Percentiles rank a stretch among this genome's conserved stretches.
phyloP scores from a whole-genome alignment of 2,888 invertebrate genomes.

The Sepioteuthis lessoniana region DNA sequence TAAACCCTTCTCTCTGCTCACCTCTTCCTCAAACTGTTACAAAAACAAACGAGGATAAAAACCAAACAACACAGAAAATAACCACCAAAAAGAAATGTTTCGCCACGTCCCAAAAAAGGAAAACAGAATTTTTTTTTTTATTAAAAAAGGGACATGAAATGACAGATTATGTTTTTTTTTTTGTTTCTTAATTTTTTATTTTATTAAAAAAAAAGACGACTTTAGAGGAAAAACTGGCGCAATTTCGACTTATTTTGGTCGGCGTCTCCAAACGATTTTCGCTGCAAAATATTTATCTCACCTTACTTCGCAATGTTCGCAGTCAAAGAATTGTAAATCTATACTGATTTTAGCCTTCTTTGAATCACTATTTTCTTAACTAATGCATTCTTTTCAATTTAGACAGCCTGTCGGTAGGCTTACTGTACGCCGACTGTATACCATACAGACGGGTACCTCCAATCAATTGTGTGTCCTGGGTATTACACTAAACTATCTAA shows the following conservation, averaged over 20 bases:
- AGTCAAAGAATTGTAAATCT: neutral
- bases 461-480: too few species aligned
- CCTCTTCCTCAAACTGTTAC: neutral
- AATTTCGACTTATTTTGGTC: neutral
- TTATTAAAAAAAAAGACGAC: too few species aligned
- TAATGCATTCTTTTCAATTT: too few species aligned
- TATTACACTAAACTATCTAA: too few species aligned
- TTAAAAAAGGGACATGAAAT: neutral
- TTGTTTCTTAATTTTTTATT: neutral
- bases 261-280: neutral
- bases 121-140: neutral
- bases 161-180: neutral
- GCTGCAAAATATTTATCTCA: neutral
- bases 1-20: neutral
- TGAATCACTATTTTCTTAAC: too few species aligned
- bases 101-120: neutral
- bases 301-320: neutral
- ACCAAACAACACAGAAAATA: neutral
- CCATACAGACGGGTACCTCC: too few species aligned
- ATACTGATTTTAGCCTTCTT: too few species aligned
- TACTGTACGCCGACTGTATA: too few species aligned
- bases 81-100: neutral
- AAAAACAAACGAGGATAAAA: slow-evolving; percentile 18
- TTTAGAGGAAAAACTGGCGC: neutral
- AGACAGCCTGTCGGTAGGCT: too few species aligned